Base-by-base conservation (phyloP, 2,113 vertebrate species). In the Drymodes brunneopygia region DNA sequence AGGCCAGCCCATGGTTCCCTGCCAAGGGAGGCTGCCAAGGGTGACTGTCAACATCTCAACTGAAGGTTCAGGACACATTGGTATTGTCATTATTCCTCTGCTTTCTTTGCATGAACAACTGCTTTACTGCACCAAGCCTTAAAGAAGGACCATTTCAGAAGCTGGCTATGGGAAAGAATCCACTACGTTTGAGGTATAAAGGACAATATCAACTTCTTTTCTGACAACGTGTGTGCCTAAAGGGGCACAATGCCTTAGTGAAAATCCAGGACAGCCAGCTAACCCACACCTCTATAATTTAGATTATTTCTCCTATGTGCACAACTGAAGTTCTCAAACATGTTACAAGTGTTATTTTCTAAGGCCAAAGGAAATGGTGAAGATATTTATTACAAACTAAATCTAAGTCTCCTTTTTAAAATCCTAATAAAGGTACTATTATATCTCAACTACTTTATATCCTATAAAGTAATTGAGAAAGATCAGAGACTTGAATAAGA, bases 201-300 rank as follows among this genome's bases (percentile, higher is more conserved):
- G 56, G 24, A 42, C 35, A 64, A 40, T 21, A 85, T 64, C 12
- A 5, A 23, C 28, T 64, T 28, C 54, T 77, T 69, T 54, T 66
- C 35, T 2, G 2, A 60, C 31, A 36, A 19, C 0, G 1, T 3
- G 6, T 0, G 0, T 25, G 25, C 22, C 60, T 58, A 4, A 70
- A 73, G 60, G 73, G 16, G 19, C 45, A 35, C 9, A 44, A 35
- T 6, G 21, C 20, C 28, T 57, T 18, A 53, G 14, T 3, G 5
- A 54, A 50, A 73, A 91, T 16, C 47, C 60, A 67, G 38, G 24
- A 70, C 54, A 42, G 36, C 48, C 51, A 81, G 57, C 23, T 50
- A 85, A 81, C 19, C 22, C 33, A 50, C 17, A 66, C 6, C 35
- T 17, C 38, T 31, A 0, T 11, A 70, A 91, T 53, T 77, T 4